Evolutionary conservation across 2,888 invertebrate genomes (phyloP).

Genomic region (Ormyrus rosae): DNA sequence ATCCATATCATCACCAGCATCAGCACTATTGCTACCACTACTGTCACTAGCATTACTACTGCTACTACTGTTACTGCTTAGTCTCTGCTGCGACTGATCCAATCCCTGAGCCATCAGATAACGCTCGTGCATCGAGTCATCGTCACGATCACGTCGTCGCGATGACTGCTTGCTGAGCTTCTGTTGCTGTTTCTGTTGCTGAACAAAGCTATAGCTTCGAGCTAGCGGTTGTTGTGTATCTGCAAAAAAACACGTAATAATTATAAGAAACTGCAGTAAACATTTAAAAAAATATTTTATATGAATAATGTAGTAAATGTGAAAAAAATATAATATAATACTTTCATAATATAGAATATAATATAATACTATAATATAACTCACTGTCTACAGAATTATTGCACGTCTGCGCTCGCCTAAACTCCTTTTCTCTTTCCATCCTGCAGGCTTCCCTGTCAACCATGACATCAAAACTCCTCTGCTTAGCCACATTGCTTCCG

Average conservation of each 20-base stretch:
- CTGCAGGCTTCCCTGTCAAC: slow-evolving; percentile 76
- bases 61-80: slow-evolving; percentile 69
- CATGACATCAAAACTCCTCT: slow-evolving; percentile 77
- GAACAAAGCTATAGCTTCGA: slow-evolving; percentile 79
- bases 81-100: slow-evolving; percentile 72
- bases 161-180: slow-evolving; percentile 66
- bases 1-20: slow-evolving; percentile 69
- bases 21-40: slow-evolving; percentile 68
- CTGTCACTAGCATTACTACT: slow-evolving; percentile 64
- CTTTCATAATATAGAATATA: no score
- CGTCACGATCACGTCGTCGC: slow-evolving; percentile 79
- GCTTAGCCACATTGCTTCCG: slow-evolving; percentile 73
- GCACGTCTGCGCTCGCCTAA: slow-evolving; percentile 76
- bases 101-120: slow-evolving; percentile 78
- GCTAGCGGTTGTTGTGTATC: slow-evolving; percentile 77
- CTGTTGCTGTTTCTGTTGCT: slow-evolving; percentile 66
- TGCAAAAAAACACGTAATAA: slow-evolving; percentile 36
- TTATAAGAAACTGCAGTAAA: neutral
- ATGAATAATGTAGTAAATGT: neutral
- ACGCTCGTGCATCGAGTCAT: slow-evolving; percentile 89
- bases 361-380: slow-evolving; percentile 40
- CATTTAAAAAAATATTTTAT: neutral
- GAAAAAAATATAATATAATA: no score
- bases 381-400: slow-evolving; percentile 71
- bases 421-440: slow-evolving; percentile 66